phyloP scores from a whole-genome alignment of 2,888 invertebrate species.

The Rotaria socialis region DNA sequence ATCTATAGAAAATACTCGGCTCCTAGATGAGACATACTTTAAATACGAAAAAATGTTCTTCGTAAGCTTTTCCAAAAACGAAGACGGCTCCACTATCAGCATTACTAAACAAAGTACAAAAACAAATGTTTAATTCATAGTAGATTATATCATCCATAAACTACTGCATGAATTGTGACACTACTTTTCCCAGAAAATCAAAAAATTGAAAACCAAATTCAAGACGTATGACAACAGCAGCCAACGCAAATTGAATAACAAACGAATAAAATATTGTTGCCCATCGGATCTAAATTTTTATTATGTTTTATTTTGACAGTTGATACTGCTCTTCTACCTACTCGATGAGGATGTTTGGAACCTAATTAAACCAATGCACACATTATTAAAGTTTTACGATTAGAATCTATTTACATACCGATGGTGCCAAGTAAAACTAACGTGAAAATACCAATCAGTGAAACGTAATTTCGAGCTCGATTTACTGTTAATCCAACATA shows the following conservation, averaged over 20 bases:
- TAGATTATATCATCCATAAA: too few species aligned
- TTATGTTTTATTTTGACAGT: too few species aligned
- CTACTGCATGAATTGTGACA: conserved; percentile 8
- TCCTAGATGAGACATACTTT: conserved; percentile 63
- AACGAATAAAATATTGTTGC: conserved; percentile 25
- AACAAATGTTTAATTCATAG: too few species aligned
- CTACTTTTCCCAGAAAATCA: conserved; percentile 21
- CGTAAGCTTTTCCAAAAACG: conserved; percentile 68
- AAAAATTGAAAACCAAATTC: conserved; percentile 7
- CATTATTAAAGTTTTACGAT: background rate
- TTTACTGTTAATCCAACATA: background rate
- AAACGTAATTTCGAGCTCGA: background rate
- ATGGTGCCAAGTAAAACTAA: background rate
- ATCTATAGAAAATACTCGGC: background rate
- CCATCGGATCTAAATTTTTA: conserved; percentile 3
- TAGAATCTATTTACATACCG: background rate
- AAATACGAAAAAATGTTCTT: conserved; percentile 73
- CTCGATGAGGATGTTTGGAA: conserved; percentile 35
- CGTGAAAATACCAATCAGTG: background rate
- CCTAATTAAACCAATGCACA: background rate
- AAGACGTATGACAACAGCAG: background rate
- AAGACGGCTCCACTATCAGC: background rate
- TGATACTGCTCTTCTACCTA: background rate
- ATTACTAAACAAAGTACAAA: background rate
- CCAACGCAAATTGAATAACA: conserved; percentile 15